Conservation (phyloP, 2,797 vertebrate species). For the Alauda arvensis region DNA sequence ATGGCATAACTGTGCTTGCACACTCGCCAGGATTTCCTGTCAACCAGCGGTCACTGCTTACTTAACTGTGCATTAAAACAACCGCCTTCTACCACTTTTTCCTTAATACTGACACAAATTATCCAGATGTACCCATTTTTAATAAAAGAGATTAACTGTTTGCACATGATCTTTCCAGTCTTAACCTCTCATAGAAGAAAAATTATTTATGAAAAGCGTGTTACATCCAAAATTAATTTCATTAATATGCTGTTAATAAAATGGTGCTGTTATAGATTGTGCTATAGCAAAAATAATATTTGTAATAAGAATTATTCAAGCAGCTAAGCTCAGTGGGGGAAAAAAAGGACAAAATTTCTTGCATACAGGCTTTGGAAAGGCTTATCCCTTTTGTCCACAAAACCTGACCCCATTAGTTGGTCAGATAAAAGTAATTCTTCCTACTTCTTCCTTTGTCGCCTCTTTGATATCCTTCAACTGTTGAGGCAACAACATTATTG, state of each 20-base stretch:
- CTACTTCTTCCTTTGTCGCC: not conserved
- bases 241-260: not conserved
- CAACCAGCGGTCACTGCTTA: not conserved
- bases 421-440: not conserved
- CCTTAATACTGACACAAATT: not conserved
- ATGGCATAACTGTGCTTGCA: not conserved
- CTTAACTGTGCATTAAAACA: not conserved
- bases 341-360: not conserved
- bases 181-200: not conserved
- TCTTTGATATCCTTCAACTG: not conserved
- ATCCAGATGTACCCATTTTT: not conserved
- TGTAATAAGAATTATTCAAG: not conserved
- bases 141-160: slow-evolving; percentile 10
- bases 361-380: not conserved
- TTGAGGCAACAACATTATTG: not conserved
- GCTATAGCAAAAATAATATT: not conserved
- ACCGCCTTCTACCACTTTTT: not conserved
- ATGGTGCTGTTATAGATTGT: accelerated
- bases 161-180: not conserved
- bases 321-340: not conserved
- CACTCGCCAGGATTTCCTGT: not conserved
- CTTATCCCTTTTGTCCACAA: not conserved
- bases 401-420: not conserved
- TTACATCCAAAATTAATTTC: not conserved
- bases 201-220: not conserved